A percentile compares a stretch with the other conserved stretches of the same genome.
phyloP scores from a whole-genome alignment of 1,140 invertebrate genomes.

The Nymphalis io region DNA sequence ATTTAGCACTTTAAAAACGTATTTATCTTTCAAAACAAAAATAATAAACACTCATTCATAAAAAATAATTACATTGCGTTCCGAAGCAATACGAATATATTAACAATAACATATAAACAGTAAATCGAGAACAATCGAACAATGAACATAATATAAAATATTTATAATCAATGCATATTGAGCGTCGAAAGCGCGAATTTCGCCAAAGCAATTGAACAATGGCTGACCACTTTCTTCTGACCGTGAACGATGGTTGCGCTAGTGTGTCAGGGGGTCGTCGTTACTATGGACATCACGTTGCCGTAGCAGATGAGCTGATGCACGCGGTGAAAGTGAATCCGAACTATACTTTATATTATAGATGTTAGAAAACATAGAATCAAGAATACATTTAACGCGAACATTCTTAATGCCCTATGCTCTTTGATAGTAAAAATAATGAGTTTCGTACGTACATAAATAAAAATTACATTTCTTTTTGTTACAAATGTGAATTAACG shows the following conservation, averaged over 20 bases:
- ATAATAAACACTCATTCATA: neutral
- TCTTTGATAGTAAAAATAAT: neutral
- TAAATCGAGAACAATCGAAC: constrained; percentile 4
- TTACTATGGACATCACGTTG: constrained; percentile 54
- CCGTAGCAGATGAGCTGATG: constrained; percentile 45
- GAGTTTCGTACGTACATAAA: neutral
- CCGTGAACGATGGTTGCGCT: constrained; percentile 47
- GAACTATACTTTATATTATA: neutral
- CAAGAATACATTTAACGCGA: neutral
- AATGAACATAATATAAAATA: constrained; percentile 26
- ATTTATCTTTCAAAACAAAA: neutral
- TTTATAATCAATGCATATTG: constrained; percentile 35
- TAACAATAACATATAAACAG: constrained; percentile 7
- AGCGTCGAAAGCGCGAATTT: constrained; percentile 38
- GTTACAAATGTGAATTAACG: neutral
- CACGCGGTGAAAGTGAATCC: constrained; percentile 58
- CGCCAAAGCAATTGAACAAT: constrained; percentile 41
- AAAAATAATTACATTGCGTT: neutral
- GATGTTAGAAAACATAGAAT: constrained; percentile 2
- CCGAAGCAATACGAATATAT: neutral
- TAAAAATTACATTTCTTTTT: neutral
- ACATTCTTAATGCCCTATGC: neutral
- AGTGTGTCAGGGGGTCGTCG: constrained; percentile 54
- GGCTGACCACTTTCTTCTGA: constrained; percentile 52
- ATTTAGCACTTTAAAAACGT: neutral